Percentiles rank a stretch among this genome's conserved stretches.
phyloP scores from a whole-genome alignment of 2,113 vertebrate genomes.

The Carassius gibelio region DNA sequence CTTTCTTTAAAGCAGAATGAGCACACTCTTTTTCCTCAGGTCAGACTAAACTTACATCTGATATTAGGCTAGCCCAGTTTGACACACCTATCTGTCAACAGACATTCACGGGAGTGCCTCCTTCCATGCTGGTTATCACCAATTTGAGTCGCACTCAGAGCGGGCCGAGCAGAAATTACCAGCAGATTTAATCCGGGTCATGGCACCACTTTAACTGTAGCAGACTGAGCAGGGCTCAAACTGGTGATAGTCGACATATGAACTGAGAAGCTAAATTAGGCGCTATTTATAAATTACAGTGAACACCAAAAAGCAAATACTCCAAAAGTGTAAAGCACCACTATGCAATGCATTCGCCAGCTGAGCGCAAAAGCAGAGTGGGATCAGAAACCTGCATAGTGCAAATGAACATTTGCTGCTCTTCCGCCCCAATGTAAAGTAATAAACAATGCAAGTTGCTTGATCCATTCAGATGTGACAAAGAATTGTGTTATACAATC shows the following conservation, averaged over 20 bases:
- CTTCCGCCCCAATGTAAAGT: too few relatives aligned
- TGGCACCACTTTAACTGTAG: not conserved
- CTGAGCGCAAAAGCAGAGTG: too few relatives aligned
- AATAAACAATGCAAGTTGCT: too few relatives aligned
- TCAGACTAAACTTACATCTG: conserved; percentile 57
- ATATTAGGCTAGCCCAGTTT: conserved; percentile 32
- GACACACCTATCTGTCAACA: not conserved
- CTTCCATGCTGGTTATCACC: not conserved
- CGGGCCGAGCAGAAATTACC: not conserved
- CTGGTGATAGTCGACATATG: not conserved
- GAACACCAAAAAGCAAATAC: too few relatives aligned
- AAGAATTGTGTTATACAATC: too few relatives aligned
- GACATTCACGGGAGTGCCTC: not conserved
- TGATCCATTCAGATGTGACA: too few relatives aligned
- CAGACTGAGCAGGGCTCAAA: not conserved
- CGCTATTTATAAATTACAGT: too few relatives aligned
- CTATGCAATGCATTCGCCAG: too few relatives aligned
- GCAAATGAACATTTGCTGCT: too few relatives aligned
- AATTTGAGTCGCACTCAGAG: not conserved
- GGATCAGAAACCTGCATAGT: too few relatives aligned
- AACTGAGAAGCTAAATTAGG: not conserved
- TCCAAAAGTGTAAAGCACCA: too few relatives aligned
- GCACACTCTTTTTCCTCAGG: conserved; percentile 59
- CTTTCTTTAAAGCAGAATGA: conserved; percentile 71
- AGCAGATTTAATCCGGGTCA: not conserved